Evolutionary conservation across 2,888 invertebrate genomes (phyloP).

Genomic region (Athalia circularis): DNA sequence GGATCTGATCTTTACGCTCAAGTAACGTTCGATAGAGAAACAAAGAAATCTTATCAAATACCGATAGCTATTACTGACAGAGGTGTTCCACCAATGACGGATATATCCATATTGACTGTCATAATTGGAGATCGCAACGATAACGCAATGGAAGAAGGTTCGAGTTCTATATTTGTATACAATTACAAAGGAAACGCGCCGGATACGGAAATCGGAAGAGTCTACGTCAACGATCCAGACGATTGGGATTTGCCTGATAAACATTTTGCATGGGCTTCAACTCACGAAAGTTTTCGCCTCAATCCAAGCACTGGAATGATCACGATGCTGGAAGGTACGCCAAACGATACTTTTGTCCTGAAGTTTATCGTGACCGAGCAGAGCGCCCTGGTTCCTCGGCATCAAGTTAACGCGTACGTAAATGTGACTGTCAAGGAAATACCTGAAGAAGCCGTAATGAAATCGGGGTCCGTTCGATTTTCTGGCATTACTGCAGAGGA

Average conservation of each 20-base stretch:
- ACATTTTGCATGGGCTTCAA: constrained; percentile 83
- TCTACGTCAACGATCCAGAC: constrained; percentile 95
- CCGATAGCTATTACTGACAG: constrained; percentile 94
- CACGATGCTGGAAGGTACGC: constrained; percentile 86
- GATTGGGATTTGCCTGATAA: constrained; percentile 98
- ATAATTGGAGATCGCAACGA: constrained; percentile 97
- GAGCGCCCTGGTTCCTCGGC: constrained; percentile 76
- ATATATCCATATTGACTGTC: constrained; percentile 89
- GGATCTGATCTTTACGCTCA: constrained; percentile 83
- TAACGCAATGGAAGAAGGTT: constrained; percentile 91
- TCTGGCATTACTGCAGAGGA: constrained; percentile 88
- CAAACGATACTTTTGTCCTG: constrained; percentile 85
- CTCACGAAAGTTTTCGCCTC: constrained; percentile 83
- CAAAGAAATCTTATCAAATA: constrained; percentile 89
- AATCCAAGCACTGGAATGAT: constrained; percentile 90
- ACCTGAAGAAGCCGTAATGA: constrained; percentile 92
- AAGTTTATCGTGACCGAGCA: constrained; percentile 86
- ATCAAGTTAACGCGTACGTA: constrained; percentile 89
- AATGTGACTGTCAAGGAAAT: constrained; percentile 91
- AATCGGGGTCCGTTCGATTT: constrained; percentile 94
- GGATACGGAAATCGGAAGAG: constrained; percentile 90
- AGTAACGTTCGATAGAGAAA: constrained; percentile 90
- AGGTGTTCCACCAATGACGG: constrained; percentile 83
- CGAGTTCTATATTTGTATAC: constrained; percentile 94
- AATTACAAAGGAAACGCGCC: constrained; percentile 92